Conservation (phyloP, 1,140 invertebrate species). For the Chironomus striatipennis region DNA sequence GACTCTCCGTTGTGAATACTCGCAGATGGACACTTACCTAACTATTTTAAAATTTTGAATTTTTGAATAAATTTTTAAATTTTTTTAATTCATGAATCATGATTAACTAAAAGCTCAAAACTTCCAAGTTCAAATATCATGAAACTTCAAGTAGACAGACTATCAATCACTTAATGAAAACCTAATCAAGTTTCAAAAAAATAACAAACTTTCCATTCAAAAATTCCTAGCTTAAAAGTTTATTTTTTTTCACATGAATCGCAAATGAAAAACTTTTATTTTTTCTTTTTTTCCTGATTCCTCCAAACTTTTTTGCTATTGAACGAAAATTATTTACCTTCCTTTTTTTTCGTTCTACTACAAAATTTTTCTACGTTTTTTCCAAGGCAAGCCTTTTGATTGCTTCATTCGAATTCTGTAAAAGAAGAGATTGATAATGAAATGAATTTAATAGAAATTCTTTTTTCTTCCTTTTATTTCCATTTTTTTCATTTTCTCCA, state of each 20-base stretch:
- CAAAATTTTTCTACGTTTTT: background rate
- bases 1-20: too few relatives aligned
- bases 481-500: background rate
- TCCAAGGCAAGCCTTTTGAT: background rate
- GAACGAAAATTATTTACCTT: background rate
- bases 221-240: background rate
- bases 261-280: background rate
- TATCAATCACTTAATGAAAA: too few relatives aligned
- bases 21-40: too few relatives aligned
- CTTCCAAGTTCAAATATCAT: too few relatives aligned
- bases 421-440: background rate
- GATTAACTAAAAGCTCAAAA: too few relatives aligned
- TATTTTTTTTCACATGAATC: background rate
- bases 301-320: background rate
- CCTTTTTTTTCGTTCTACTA: too few relatives aligned
- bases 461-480: background rate
- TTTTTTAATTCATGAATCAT: too few relatives aligned
- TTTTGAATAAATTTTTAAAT: too few relatives aligned
- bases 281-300: background rate
- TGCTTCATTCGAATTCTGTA: background rate
- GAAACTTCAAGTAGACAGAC: too few relatives aligned
- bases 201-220: too few relatives aligned
- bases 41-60: too few relatives aligned
- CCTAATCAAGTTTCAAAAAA: too few relatives aligned
- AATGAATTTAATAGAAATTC: background rate